Evolutionary conservation across 1,140 invertebrate species (phyloP).

Genomic region (Antheraea pernyi): DNA sequence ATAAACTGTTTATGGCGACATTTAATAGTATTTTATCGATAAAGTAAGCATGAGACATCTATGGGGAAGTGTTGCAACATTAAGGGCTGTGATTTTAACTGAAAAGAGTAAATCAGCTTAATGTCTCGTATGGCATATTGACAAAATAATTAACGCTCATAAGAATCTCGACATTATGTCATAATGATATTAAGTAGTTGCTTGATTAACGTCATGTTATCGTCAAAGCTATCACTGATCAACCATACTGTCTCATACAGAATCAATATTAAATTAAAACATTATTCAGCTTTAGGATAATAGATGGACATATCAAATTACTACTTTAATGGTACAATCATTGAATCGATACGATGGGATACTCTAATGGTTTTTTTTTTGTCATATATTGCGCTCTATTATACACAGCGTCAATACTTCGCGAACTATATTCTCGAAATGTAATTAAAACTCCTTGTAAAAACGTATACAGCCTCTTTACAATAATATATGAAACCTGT

Average conservation of each 20-base stretch:
- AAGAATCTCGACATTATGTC: background rate
- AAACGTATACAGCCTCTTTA: background rate
- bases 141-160: too few species aligned
- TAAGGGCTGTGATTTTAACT: too few species aligned
- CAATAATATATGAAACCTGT: slow-evolving; percentile 3
- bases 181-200: background rate
- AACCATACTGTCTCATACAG: background rate
- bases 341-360: slow-evolving; percentile 52
- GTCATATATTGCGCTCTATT: slow-evolving; percentile 21
- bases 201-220: background rate
- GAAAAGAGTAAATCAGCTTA: too few species aligned
- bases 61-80: too few species aligned
- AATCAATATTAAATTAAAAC: background rate
- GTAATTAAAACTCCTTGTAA: slow-evolving; percentile 14
- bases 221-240: background rate
- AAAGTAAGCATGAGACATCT: too few species aligned
- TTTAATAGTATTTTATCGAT: too few species aligned
- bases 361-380: slow-evolving; percentile 48
- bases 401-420: slow-evolving; percentile 4
- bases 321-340: slow-evolving; percentile 33
- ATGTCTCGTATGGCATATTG: too few species aligned
- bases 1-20: too few species aligned
- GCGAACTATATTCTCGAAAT: slow-evolving; percentile 10
- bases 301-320: slow-evolving; percentile 50
- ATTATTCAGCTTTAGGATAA: slow-evolving; percentile 10